Evolutionary conservation across 2,888 invertebrate genomes (phyloP), one percentile per base, ranked within the genome.

Genomic region (Rotaria macrura): DNA sequence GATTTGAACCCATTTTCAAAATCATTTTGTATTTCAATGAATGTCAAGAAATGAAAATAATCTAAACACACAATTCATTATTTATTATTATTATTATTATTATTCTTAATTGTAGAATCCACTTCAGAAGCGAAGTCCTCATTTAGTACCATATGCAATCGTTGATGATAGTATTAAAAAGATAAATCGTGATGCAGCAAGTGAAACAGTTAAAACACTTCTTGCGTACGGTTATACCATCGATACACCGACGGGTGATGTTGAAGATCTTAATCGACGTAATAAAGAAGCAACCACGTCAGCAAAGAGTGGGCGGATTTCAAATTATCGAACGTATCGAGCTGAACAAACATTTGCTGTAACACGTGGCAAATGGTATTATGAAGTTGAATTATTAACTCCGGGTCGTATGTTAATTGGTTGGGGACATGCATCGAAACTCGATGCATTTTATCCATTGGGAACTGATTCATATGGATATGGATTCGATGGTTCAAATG

Each of bases 141-240:
- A 99, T 92, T 92, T 99, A 88, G 97, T 99, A 25, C 98, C 97
- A 0, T 99, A 99, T 90, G 93, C 93, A 2, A 97, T 96, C 92
- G 97, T 99, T 1, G 97, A 98, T 90, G 96, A 96, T 87, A 95
- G 95, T 0, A 99, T 99, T 89, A 99, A 99, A 91, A 96, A 97
- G 89, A 97, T 98, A 0, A 99, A 99, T 92, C 92, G 97, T 74
- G 97, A 98, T 89, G 97, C 97, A 0, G 97, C 99, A 0, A 96
- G 96, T 3, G 99, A 99, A 91, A 97, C 97, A 0, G 97, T 99
- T 0, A 92, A 96, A 87, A 99, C 98, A 0, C 92, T 99, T 1
- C 92, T 99, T 23, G 96, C 98, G 0, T 99, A 99, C 89, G 99
- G 99, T 14, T 98, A 99, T 90, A 95, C 95, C 89, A 91, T 99